A percentile compares a stretch with the other conserved stretches of the same genome.
Conservation (phyloP, 2,113 vertebrate genomes). For the Thryonomys swinderianus region DNA sequence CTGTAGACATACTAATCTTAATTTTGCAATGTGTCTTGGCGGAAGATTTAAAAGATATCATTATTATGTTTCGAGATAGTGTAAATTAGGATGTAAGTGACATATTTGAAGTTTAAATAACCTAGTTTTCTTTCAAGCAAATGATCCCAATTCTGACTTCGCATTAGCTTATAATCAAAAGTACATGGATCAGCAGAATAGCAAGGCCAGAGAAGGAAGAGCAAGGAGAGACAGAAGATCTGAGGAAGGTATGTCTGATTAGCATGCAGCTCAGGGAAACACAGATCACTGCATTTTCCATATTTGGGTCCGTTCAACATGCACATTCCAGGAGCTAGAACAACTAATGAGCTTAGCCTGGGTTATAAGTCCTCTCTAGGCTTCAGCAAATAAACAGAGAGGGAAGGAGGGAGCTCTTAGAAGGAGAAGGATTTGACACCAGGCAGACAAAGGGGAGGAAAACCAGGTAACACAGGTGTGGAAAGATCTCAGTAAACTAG, state of each 20-base stretch:
- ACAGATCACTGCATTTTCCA: background rate
- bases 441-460: background rate
- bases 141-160: background rate
- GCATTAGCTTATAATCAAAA: background rate
- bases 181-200: background rate
- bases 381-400: background rate
- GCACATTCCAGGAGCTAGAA: background rate
- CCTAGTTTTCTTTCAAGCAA: background rate
- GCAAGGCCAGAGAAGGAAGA: background rate
- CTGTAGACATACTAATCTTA: background rate
- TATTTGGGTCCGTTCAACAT: background rate
- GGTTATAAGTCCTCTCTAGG: no score
- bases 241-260: background rate
- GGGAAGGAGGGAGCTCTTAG: accelerated
- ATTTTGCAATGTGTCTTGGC: background rate
- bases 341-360: background rate
- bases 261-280: background rate
- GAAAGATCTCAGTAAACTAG: background rate
- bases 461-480: background rate
- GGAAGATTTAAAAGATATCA: background rate
- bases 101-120: background rate
- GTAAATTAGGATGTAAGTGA: background rate
- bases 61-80: background rate
- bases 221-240: background rate
- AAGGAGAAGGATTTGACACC: background rate